Evolutionary conservation across 2,113 vertebrate genomes (phyloP).

Genomic region (Prochilodus magdalenae): DNA sequence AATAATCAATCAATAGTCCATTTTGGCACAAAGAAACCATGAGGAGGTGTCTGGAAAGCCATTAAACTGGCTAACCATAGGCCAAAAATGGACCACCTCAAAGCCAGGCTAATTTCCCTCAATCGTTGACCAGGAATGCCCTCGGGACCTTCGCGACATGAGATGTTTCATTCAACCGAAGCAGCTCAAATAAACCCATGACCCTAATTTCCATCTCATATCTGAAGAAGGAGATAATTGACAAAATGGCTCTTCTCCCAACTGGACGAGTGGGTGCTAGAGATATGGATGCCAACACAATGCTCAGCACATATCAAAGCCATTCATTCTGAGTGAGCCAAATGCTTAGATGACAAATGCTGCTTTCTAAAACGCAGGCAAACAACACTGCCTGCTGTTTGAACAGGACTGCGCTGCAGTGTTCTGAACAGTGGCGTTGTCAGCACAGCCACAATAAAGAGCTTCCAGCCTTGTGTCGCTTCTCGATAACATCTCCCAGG

Average conservation of each 20-base stretch:
- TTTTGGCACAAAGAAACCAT: not conserved
- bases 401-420: not conserved
- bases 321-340: slow-evolving; percentile 8
- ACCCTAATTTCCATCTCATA: slow-evolving; percentile 25
- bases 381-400: slow-evolving; percentile 25
- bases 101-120: slow-evolving; percentile 34
- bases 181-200: slow-evolving; percentile 34
- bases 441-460: slow-evolving; percentile 14
- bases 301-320: slow-evolving; percentile 41
- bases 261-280: slow-evolving; percentile 6
- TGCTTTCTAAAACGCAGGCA: slow-evolving; percentile 9
- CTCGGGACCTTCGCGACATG: not conserved
- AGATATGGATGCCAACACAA: slow-evolving; percentile 30
- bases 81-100: slow-evolving; percentile 15
- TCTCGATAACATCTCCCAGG: slow-evolving; percentile 46
- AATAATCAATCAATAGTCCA: not conserved
- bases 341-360: slow-evolving; percentile 5
- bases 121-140: slow-evolving; percentile 40
- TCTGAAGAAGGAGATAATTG: slow-evolving; percentile 34
- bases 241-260: slow-evolving; percentile 1
- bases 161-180: slow-evolving; percentile 29
- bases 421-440: slow-evolving; percentile 38
- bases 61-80: not conserved
- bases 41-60: not conserved
- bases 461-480: slow-evolving; percentile 28